A percentile compares a stretch with the other conserved stretches of the same genome.
Evolutionary conservation across 2,888 invertebrate genomes (phyloP).

Genomic region (Tryphoninae sp.): DNA sequence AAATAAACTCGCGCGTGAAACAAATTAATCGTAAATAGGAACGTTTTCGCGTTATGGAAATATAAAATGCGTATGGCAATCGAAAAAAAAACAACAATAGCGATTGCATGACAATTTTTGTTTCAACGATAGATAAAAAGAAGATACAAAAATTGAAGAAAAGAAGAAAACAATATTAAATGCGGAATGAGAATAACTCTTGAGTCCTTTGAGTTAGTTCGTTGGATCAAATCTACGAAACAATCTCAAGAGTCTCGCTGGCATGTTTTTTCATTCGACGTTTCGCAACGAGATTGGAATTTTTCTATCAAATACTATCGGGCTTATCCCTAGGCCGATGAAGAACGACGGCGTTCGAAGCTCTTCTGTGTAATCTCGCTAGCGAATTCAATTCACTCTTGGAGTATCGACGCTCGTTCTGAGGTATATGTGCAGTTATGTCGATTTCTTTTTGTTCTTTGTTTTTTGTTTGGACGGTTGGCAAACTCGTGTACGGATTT

Average conservation of each 20-base stretch:
- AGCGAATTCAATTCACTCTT: constrained; percentile 23
- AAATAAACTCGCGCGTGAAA: not conserved
- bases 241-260: not conserved
- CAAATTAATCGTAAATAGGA: constrained; percentile 12
- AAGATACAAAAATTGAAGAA: not conserved
- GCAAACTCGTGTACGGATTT: constrained; percentile 41
- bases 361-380: not conserved
- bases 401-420: not conserved
- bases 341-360: not conserved
- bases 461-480: constrained; percentile 62
- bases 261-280: not conserved
- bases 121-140: not conserved
- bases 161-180: not conserved
- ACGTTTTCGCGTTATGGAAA: not conserved
- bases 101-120: not conserved
- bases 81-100: not conserved
- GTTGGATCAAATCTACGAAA: not conserved
- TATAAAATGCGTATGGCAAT: not conserved
- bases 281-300: constrained; percentile 8
- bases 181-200: constrained; percentile 31
- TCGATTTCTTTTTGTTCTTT: constrained; percentile 9
- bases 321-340: constrained; percentile 15
- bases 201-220: not conserved
- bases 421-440: constrained; percentile 34
- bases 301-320: constrained; percentile 15